phyloP scores from a whole-genome alignment of 2,888 invertebrate species.

The Pyrochroa serraticornis region DNA sequence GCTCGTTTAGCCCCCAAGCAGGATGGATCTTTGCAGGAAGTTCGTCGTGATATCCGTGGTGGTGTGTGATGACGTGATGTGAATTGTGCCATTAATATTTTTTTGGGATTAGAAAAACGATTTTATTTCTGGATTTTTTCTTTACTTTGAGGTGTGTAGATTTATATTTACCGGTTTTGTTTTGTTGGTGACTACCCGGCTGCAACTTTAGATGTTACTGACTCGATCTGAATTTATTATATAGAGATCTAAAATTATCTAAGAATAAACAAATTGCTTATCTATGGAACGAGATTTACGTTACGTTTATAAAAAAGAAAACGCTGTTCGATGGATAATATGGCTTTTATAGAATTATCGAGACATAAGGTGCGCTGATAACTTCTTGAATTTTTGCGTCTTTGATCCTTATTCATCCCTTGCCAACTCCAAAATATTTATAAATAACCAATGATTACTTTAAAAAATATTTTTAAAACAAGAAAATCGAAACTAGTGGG shows the following conservation, averaged over 20 bases:
- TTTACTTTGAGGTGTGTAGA: constrained; percentile 14
- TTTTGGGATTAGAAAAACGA: constrained; percentile 1
- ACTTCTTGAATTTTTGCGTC: too few species aligned
- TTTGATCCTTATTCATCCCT: too few species aligned
- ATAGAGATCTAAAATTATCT: constrained; percentile 12
- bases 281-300: constrained; percentile 8
- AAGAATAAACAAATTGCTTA: constrained; percentile 24
- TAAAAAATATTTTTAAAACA: too few species aligned
- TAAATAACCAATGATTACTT: too few species aligned
- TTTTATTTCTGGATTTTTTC: constrained; percentile 16
- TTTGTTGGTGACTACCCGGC: constrained; percentile 8
- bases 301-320: neutral
- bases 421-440: too few species aligned
- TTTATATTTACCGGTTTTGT: constrained; percentile 1
- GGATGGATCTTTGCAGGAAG: constrained; percentile 50
- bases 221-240: constrained; percentile 1
- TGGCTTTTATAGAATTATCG: too few species aligned
- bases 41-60: constrained; percentile 52
- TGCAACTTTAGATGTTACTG: neutral
- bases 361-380: too few species aligned
- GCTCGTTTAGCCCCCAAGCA: constrained; percentile 13
- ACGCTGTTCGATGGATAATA: too few species aligned
- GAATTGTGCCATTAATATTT: constrained; percentile 18
- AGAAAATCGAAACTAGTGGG: too few species aligned
- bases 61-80: constrained; percentile 47